Conservation (phyloP, 92 coral and sea anemone genomes). For the Epizoanthus stellaris region DNA sequence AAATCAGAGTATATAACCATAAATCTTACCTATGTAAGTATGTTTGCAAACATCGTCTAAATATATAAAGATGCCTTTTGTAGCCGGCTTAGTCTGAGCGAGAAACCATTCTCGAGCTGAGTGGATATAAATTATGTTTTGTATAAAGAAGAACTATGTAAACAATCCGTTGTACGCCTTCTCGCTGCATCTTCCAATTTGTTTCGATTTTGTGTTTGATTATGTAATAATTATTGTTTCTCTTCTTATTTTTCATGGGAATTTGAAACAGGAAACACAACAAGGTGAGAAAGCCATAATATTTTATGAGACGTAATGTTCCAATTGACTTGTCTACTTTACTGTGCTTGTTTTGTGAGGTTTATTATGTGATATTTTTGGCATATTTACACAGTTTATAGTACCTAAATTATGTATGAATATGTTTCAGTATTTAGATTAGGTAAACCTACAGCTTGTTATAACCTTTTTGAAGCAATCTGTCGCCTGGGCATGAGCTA, state of each 20-base stretch:
- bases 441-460: not conserved
- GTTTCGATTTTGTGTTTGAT: slow-evolving; percentile 3
- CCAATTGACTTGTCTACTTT: not conserved
- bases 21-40: not conserved
- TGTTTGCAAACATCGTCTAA: not conserved
- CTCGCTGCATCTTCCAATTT: not conserved
- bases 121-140: not conserved
- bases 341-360: not conserved
- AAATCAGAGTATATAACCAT: not conserved
- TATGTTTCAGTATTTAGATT: not conserved
- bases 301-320: not conserved
- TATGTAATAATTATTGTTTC: slow-evolving; percentile 16
- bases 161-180: slow-evolving; percentile 7
- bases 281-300: slow-evolving; percentile 15
- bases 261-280: slow-evolving; percentile 12
- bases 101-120: not conserved
- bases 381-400: slow-evolving; percentile 11
- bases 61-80: not conserved
- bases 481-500: too few species aligned
- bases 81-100: not conserved
- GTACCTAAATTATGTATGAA: not conserved
- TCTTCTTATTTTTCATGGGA: slow-evolving; percentile 4
- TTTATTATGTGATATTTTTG: not conserved
- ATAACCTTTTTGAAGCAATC: not conserved
- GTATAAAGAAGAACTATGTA: not conserved